Evolutionary conservation across 2,113 vertebrate species (phyloP).

Genomic region (Tringa solitaria): DNA sequence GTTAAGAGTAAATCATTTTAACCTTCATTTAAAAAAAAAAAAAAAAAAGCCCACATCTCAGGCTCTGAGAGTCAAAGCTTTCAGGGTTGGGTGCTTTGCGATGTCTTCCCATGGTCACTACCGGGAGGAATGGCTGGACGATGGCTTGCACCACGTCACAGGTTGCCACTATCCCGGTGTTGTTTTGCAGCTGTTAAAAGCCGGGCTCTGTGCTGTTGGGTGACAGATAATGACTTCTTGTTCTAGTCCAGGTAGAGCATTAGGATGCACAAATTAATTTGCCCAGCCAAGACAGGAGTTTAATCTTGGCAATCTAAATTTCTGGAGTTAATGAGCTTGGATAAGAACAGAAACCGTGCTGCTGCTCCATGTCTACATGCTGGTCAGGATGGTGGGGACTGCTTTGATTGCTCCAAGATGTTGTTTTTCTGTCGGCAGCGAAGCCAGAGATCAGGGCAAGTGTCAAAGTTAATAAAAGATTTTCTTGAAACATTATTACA

Average conservation of each 20-base stretch:
- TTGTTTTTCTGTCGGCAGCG: background rate
- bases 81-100: background rate
- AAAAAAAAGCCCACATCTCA: background rate
- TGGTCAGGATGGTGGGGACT: background rate
- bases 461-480: background rate
- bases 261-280: background rate
- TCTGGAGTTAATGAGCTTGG: background rate
- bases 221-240: background rate
- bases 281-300: background rate
- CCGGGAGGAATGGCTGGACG: background rate
- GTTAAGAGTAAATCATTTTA: background rate
- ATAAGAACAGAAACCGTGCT: background rate
- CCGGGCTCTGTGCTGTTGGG: background rate
- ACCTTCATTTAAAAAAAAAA: background rate
- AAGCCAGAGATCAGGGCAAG: background rate
- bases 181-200: background rate
- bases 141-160: background rate
- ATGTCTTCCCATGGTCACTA: background rate
- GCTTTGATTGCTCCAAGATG: background rate
- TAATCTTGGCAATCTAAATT: background rate
- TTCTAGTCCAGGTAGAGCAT: background rate
- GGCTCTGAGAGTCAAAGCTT: background rate
- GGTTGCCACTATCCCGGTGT: accelerated
- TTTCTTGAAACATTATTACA: background rate
- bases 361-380: accelerated